Evolutionary conservation across 2,113 vertebrate species (phyloP), one percentile per base, ranked within the genome.

Genomic region (Nansenia antarctica): DNA sequence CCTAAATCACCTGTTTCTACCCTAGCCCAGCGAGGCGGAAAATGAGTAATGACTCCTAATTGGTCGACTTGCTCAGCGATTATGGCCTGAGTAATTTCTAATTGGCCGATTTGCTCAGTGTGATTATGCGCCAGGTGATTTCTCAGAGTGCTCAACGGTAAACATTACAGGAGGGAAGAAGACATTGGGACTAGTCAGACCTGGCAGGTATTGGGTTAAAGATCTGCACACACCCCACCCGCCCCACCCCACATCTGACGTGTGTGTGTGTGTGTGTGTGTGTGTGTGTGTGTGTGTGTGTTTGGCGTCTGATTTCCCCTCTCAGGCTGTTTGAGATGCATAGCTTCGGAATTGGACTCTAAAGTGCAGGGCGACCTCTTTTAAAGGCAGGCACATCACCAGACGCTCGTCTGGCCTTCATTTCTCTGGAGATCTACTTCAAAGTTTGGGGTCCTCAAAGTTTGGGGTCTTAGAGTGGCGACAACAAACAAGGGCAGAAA

Each of bases 321-420:
- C 49, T 57, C 9, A 73, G 70, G 78, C 80, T 81, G 60, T 83
- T 87, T 87, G 82, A 82, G 82, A 86, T 85, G 83, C 85, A 85
- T 83, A 78, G 82, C 78, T 81, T 79, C 79, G 72, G 80, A 81
- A 78, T 83, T 83, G 82, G 73, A 78, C 76, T 82, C 70, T 73
- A 58, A 80, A 81, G 80, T 73, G 71, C 39, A 67, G 45, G 67
- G n/a, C 55, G 27, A 67, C 47, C 53, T 53, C 70, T 71, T 83
- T 76, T 69, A 67, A 74, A 73, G 73, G 70, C 77, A 65, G 70
- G 24, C 67, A 85, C 65, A 74, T 47, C 73, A 72, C 67, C 74
- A 42, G 57, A 37, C n/a, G 29, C 22, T 75, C 73, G 73, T 71
- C 73, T 72, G 73, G 15, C 14, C 61, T 52, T 65, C 53, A 64